Conservation (phyloP, 2,797 vertebrate genomes). For the Eulemur coronatus region DNA sequence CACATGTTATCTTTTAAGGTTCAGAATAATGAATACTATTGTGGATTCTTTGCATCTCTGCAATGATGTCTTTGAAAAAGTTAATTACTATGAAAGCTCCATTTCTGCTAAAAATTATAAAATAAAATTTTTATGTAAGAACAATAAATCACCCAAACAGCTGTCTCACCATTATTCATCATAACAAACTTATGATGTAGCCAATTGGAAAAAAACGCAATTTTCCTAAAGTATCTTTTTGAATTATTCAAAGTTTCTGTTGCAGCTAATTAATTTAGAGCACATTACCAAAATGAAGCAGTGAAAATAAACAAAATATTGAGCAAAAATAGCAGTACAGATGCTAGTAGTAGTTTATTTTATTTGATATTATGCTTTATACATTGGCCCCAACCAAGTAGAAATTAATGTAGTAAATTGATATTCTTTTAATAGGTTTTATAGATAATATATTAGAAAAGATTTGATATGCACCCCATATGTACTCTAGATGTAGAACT, state of each 20-base stretch:
- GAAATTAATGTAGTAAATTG: constrained; percentile 33
- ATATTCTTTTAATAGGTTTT: constrained; percentile 19
- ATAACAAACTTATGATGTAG: constrained; percentile 69
- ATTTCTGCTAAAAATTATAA: constrained; percentile 57
- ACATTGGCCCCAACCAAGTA: constrained; percentile 36
- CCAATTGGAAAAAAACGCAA: constrained; percentile 62
- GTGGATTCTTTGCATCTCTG: background rate
- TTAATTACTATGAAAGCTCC: constrained; percentile 64
- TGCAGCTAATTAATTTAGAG: constrained; percentile 75
- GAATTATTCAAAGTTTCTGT: constrained; percentile 72
- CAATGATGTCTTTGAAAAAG: constrained; percentile 48
- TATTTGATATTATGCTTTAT: constrained; percentile 45
- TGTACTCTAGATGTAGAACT: background rate
- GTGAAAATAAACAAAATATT: constrained; percentile 74
- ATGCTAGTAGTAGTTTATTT: constrained; percentile 14
- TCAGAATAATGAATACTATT: background rate
- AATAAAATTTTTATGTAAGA: constrained; percentile 56
- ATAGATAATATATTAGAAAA: background rate
- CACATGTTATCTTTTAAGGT: constrained; percentile 31
- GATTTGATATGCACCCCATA: background rate
- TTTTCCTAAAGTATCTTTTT: constrained; percentile 68
- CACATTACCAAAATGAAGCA: constrained; percentile 65
- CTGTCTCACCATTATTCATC: constrained; percentile 63
- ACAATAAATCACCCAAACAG: constrained; percentile 69
- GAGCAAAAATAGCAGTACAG: constrained; percentile 41